phyloP scores from a whole-genome alignment of 2,113 vertebrate species.

The Saguinus imperator region DNA sequence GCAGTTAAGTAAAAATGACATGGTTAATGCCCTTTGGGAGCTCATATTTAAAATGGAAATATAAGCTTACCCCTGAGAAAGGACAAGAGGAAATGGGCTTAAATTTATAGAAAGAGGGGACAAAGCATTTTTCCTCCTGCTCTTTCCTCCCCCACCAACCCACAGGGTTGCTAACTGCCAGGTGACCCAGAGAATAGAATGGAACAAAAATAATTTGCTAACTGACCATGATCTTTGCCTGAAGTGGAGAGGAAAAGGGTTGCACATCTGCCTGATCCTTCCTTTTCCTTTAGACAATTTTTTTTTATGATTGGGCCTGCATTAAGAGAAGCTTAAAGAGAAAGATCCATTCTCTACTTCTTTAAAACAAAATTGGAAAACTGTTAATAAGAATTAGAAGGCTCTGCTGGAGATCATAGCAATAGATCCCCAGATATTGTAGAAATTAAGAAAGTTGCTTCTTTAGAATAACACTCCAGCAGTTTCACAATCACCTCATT shows the following conservation, averaged over 20 bases:
- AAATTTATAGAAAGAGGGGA: conserved; percentile 48
- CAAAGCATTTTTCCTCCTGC: conserved; percentile 38
- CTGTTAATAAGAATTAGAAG: conserved; percentile 18
- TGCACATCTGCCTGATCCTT: neutral
- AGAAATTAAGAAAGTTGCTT: conserved; percentile 24
- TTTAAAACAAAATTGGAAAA: conserved; percentile 24
- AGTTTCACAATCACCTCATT: neutral
- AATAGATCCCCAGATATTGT: neutral
- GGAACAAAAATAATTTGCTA: neutral
- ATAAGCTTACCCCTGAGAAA: conserved; percentile 61
- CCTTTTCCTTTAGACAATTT: neutral
- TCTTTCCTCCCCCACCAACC: neutral
- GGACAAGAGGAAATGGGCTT: conserved; percentile 65
- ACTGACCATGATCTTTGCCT: neutral
- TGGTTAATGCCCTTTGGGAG: conserved; percentile 51
- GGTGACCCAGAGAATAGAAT: neutral
- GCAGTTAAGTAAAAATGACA: conserved; percentile 45
- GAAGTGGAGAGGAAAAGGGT: neutral
- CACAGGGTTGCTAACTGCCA: neutral
- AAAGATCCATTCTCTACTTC: neutral
- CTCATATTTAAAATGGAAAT: conserved; percentile 69
- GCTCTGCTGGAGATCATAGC: neutral
- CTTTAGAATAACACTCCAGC: neutral
- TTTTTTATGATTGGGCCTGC: neutral
- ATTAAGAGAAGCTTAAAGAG: neutral